Base-by-base conservation (phyloP, 2,113 vertebrate species). In the Protobothrops flavoviridis region DNA sequence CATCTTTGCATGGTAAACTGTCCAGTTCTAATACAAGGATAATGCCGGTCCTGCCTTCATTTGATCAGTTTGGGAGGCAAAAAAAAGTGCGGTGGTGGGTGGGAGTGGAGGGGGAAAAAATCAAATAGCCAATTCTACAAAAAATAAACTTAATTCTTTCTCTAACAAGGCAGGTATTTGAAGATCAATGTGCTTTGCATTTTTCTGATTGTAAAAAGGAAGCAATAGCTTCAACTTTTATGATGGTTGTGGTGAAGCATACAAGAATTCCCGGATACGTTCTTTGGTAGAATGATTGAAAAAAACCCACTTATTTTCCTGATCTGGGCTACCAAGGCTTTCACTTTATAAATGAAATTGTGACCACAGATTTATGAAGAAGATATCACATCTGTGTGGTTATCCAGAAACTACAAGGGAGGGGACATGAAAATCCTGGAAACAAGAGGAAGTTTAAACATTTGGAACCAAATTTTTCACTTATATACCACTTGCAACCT, bases 1-100 rank as follows among this genome's bases (percentile, higher is more conserved):
- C 91, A 87, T 94, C 93, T 95, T 89, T 96, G 96, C 96, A 96
- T 96, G 96, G 95, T 90, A 8, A 94, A 95, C 95, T 94, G 94
- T 95, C 95, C 95, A 61, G 87, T 92, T 90, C 95, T 89, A 64
- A 91, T 90, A 91, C 10, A 21, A 81, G 85, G 90, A 64, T 89
- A 90, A 91, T 15, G 69, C 91, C 85, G 91, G 94, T 85, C 93
- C 61, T 53, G 94, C 93, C 94, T 92, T 91, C 33, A 95, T 93
- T 94, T 61, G 69, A 43, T 96, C 56, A 87, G 56, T 61, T 90
- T 53, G 56, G 59, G 87, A 11, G 52, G 26, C 12, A 8, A 21
- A 53, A 81, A 93, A 88, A 11, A 81, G 33, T 4, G 69, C 20
- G 20, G 24, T 11, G 61, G 26, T 4, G 23, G 87, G 87, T 17